Evolutionary conservation across 2,888 invertebrate species (phyloP).

Genomic region (Ophioninae sp.): DNA sequence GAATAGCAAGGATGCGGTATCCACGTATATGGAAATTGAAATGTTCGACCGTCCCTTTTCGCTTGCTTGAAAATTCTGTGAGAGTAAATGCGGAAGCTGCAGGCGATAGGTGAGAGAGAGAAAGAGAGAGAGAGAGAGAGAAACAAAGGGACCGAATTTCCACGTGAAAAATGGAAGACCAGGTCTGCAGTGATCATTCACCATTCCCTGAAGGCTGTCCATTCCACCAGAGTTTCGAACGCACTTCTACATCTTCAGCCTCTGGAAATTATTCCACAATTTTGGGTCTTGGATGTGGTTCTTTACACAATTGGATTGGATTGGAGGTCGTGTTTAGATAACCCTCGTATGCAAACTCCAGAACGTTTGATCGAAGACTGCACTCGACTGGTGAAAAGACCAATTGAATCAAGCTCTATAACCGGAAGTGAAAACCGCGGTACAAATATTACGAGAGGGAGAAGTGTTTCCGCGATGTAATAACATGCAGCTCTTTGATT

Average conservation of each 20-base stretch:
- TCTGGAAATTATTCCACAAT: not conserved
- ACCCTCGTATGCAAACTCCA: slow-evolving; percentile 4
- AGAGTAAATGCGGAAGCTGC: slow-evolving; percentile 5
- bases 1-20: not conserved
- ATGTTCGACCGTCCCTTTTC: slow-evolving; percentile 39
- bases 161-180: slow-evolving; percentile 28
- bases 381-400: slow-evolving; percentile 45
- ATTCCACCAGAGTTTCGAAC: not conserved
- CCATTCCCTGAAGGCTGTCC: slow-evolving; percentile 30
- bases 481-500: slow-evolving; percentile 27
- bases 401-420: slow-evolving; percentile 46
- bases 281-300: slow-evolving; percentile 11
- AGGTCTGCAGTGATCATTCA: slow-evolving; percentile 39
- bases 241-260: not conserved
- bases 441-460: slow-evolving; percentile 17
- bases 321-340: slow-evolving; percentile 17
- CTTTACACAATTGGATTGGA: slow-evolving; percentile 1
- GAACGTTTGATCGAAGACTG: slow-evolving; percentile 50
- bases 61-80: slow-evolving; percentile 32
- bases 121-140: not conserved
- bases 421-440: slow-evolving; percentile 27
- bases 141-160: slow-evolving; percentile 10
- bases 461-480: slow-evolving; percentile 18
- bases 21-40: slow-evolving; percentile 30
- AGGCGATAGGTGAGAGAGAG: not conserved